Conservation (phyloP, 2,888 invertebrate species). For the Ashinkailepas kermadecensis region DNA sequence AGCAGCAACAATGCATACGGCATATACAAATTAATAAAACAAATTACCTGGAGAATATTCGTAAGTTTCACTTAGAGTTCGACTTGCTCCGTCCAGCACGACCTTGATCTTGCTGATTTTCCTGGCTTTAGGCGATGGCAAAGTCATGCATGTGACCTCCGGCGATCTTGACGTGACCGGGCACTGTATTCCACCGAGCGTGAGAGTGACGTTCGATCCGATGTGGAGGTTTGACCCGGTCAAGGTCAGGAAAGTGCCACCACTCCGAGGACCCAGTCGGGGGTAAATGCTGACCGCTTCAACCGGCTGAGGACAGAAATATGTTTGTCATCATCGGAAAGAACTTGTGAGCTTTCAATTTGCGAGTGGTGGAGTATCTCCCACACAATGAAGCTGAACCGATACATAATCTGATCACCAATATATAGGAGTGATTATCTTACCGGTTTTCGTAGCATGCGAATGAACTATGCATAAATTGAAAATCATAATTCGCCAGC, state of each 20-base stretch:
- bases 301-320: constrained; percentile 52
- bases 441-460: too few relatives aligned
- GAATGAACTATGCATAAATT: too few relatives aligned
- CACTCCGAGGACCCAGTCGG: constrained; percentile 81
- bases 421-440: too few relatives aligned
- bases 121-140: constrained; percentile 56
- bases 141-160: constrained; percentile 76
- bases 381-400: too few relatives aligned
- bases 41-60: too few relatives aligned
- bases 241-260: constrained; percentile 87
- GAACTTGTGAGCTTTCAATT: too few relatives aligned
- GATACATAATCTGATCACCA: too few relatives aligned
- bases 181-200: constrained; percentile 61
- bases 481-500: too few relatives aligned
- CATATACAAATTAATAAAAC: too few relatives aligned
- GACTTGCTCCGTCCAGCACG: constrained; percentile 80
- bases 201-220: constrained; percentile 74
- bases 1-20: too few relatives aligned
- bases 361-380: too few relatives aligned
- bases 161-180: constrained; percentile 81
- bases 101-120: constrained; percentile 65
- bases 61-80: constrained; percentile 38
- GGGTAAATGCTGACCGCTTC: constrained; percentile 71
- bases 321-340: too few relatives aligned
- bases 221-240: constrained; percentile 88